phyloP scores from a whole-genome alignment of 2,113 vertebrate genomes.

The Diadophis punctatus region DNA sequence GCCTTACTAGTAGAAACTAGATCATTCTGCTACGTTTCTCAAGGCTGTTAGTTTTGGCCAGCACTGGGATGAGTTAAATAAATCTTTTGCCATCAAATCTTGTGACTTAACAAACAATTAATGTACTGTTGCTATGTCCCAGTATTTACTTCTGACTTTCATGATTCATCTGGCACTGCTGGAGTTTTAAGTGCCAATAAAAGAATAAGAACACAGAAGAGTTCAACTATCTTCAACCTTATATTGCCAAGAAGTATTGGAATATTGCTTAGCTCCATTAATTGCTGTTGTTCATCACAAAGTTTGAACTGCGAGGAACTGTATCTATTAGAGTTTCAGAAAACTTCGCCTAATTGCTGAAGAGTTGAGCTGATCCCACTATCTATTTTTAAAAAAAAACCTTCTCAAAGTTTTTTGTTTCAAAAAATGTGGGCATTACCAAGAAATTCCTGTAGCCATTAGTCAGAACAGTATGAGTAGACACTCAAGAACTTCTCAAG shows the following conservation, averaged over 20 bases:
- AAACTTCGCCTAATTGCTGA: not conserved
- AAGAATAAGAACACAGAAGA: conserved; percentile 22
- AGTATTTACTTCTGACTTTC: not conserved
- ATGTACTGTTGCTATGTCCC: conserved; percentile 9
- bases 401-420: not conserved
- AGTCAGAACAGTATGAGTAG: not conserved
- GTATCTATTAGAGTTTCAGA: not conserved
- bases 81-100: conserved; percentile 2
- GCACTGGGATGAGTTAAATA: not conserved
- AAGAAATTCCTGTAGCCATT: not conserved
- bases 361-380: not conserved
- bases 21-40: not conserved
- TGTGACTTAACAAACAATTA: conserved; percentile 11
- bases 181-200: conserved; percentile 43
- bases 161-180: conserved; percentile 26
- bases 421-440: not conserved
- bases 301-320: not conserved
- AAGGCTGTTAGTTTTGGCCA: not conserved
- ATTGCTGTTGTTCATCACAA: not conserved
- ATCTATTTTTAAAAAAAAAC: not conserved
- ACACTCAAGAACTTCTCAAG: not conserved
- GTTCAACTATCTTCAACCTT: conserved; percentile 45
- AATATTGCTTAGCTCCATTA: conserved; percentile 18
- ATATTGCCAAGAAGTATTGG: conserved; percentile 14
- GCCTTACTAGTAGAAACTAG: not conserved